A percentile compares a stretch with the other conserved stretches of the same genome.
Evolutionary conservation across 2,797 vertebrate species (phyloP).

Genomic region (Chiroxiphia lanceolata): DNA sequence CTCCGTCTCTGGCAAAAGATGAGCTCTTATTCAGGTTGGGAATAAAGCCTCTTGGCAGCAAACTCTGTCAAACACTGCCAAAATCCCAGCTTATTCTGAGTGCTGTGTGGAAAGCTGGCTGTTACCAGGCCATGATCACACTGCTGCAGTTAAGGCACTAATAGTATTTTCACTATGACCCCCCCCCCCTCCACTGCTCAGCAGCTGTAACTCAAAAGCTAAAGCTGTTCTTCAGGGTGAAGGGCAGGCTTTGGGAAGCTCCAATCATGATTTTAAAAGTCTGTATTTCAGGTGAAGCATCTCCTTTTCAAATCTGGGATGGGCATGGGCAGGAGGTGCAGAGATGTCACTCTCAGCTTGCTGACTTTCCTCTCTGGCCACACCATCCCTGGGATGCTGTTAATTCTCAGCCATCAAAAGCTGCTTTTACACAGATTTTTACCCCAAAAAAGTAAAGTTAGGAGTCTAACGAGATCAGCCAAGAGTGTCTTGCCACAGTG

Average conservation of each 20-base stretch:
- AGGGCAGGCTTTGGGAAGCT: neutral
- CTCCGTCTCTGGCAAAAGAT: constrained; percentile 55
- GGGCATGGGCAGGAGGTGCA: neutral
- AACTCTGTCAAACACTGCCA: constrained; percentile 37
- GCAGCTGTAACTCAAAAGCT: neutral
- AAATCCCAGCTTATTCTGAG: neutral
- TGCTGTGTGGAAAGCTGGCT: neutral
- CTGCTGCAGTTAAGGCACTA: neutral
- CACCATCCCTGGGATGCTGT: neutral
- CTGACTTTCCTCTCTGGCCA: neutral
- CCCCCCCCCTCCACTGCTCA: neutral
- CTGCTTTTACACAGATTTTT: neutral
- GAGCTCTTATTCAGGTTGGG: constrained; percentile 55
- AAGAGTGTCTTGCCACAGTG: neutral
- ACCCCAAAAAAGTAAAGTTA: neutral
- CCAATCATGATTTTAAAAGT: neutral
- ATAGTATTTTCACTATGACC: neutral
- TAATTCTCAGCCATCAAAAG: neutral
- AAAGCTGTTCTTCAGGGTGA: neutral
- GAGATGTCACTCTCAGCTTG: neutral
- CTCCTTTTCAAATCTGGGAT: neutral
- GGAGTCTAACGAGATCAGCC: neutral
- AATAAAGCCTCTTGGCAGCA: constrained; percentile 69
- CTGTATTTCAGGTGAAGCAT: neutral
- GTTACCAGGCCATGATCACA: neutral